Evolutionary conservation across 2,113 vertebrate genomes (phyloP).

Genomic region (Miniopterus natalensis): DNA sequence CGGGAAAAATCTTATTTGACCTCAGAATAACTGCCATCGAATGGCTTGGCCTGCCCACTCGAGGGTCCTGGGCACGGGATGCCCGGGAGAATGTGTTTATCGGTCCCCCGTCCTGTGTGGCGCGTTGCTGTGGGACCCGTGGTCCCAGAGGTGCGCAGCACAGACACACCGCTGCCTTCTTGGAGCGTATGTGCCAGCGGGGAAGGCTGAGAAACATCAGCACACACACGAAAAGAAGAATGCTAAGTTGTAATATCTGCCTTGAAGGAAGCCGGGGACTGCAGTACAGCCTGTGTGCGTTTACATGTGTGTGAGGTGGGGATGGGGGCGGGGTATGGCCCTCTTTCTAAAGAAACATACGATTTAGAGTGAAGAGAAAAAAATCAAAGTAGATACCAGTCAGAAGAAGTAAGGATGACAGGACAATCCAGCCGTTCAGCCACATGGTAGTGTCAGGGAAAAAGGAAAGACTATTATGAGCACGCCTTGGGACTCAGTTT

Average conservation of each 20-base stretch:
- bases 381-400: background rate
- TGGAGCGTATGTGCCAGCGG: background rate
- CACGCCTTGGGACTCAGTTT: rapidly evolving
- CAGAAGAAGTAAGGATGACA: background rate
- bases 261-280: background rate
- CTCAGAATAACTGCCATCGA: background rate
- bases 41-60: background rate
- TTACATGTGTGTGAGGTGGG: too few species aligned
- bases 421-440: background rate
- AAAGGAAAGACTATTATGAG: background rate
- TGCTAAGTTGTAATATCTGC: background rate
- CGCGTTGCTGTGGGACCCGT: background rate
- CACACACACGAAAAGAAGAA: background rate
- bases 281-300: rapidly evolving
- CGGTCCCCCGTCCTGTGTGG: background rate
- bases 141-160: background rate
- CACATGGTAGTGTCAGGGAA: background rate
- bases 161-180: background rate
- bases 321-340: background rate
- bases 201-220: background rate
- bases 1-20: background rate
- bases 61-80: background rate
- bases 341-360: background rate
- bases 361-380: background rate
- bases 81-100: background rate